Evolutionary conservation across 1,140 invertebrate genomes (phyloP).

Genomic region (Drosophila auraria): DNA sequence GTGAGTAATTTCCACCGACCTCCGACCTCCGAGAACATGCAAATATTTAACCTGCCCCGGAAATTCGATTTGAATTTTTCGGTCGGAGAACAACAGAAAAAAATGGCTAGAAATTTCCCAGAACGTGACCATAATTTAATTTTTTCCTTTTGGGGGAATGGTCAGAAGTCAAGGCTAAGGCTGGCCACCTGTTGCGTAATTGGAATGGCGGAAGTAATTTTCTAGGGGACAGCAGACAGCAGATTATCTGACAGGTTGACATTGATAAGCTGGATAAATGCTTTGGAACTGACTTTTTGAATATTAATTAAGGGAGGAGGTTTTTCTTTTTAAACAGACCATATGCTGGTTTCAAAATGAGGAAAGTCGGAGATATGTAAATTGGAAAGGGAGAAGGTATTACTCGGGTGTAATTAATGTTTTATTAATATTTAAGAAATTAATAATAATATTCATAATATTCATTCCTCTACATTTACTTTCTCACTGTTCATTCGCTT

Average conservation of each 20-base stretch:
- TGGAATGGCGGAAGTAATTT: constrained; percentile 25
- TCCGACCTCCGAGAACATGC: constrained; percentile 38
- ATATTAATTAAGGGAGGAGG: background rate
- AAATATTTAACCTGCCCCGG: constrained; percentile 62
- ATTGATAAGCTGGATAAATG: constrained; percentile 31
- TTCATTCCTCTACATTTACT: background rate
- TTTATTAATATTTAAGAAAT: background rate
- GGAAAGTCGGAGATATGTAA: no score
- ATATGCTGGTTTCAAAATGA: background rate
- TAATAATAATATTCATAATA: background rate
- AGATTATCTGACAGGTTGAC: constrained; percentile 26
- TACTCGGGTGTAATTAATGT: no score
- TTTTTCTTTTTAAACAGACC: background rate
- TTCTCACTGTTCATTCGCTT: background rate
- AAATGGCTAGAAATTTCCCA: constrained; percentile 34
- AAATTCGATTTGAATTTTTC: constrained; percentile 59
- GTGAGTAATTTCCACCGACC: constrained; percentile 83
- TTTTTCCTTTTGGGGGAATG: background rate
- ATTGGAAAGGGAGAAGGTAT: background rate
- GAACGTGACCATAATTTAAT: constrained; percentile 68
- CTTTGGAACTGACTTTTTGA: background rate
- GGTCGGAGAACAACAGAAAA: constrained; percentile 10
- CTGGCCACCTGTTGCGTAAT: constrained; percentile 43
- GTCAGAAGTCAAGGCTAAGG: background rate
- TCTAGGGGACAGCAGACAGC: background rate